Base-by-base conservation (phyloP, 2,888 invertebrate genomes). In the Druceiella hillmani region DNA sequence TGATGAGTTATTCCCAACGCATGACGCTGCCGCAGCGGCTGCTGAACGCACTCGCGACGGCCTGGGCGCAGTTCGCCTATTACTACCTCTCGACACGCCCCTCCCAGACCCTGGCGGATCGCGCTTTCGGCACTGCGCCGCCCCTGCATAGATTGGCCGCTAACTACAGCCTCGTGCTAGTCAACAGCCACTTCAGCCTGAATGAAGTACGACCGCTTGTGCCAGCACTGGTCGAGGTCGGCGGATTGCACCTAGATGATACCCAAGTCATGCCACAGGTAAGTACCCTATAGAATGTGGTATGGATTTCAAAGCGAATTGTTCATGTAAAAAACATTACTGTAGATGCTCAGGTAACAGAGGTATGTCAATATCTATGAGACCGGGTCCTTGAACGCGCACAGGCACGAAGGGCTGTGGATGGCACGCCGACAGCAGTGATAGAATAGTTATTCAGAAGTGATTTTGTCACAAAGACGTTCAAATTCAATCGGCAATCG, bases 171-270 rank as follows among this genome's bases (percentile, higher is more conserved):
- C 52, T 77, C 29, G 61, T 76, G 26, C 49, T 78, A 16, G 68
- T 71, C 0, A 77, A 77, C 47, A 75, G 74, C 38, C 76, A 76
- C 52, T 74, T 70, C 46, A 75, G 73, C 47, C 65, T 75, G 34
- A 74, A 74, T 45, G 67, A 69, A 52, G 68, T 74, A 6, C 61
- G 74, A n/a, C 75, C 78, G 0, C 47, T 70, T 13, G 69, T 73
- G 2, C 76, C 76, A 1, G 63, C 69, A 36, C 48, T 76, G 24
- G 60, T 76, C 7, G 77, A 77, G 61, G 68, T 78, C 5, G 76
- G 72, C 13, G 78, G 78, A 4, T 48, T 76, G 27, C 78, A 78
- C 51, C 56, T 75, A 26, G 67, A 71, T 48, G 64, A 69, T 11
- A 51, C 58, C 3, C 66, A 65, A 49, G 57, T 51, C 30, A 53